phyloP scores from a whole-genome alignment of 2,797 vertebrate genomes.

The Rhodeus uyekii region DNA sequence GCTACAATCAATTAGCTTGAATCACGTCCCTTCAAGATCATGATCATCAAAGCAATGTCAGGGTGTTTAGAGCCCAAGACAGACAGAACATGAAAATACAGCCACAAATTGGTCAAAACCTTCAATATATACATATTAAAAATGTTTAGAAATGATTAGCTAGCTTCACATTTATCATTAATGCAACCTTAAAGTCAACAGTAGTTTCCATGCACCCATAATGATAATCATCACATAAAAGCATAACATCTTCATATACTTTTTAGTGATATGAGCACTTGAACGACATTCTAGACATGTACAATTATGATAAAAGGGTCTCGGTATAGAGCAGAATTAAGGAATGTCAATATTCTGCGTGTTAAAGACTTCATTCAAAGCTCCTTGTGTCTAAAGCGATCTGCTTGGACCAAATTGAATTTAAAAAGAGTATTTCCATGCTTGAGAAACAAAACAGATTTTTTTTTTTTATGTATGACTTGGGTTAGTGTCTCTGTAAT shows the following conservation, averaged over 20 bases:
- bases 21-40: not conserved
- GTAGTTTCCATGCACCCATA: conserved; percentile 13
- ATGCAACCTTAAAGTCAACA: conserved; percentile 1
- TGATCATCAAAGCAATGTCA: not conserved
- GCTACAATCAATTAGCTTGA: conserved; percentile 2
- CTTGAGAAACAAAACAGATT: not conserved
- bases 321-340: not conserved
- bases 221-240: not conserved
- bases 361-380: not conserved
- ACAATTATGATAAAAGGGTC: not conserved
- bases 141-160: not conserved
- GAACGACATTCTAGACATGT: not conserved
- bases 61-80: not conserved
- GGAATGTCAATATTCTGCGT: not conserved
- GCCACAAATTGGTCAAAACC: not conserved
- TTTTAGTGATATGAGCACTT: not conserved
- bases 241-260: not conserved
- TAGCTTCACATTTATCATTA: not conserved
- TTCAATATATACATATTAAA: not conserved
- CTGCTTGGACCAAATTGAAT: not conserved
- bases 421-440: not conserved
- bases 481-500: not conserved
- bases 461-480: too few species aligned
- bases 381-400: not conserved
- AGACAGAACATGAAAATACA: not conserved